A percentile compares a stretch with the other conserved stretches of the same genome.
These are phyloP conservation scores for Podocnemis expansa DNA, from an alignment of 2,113 vertebrate species.

Conservation along the genomic window DNA sequence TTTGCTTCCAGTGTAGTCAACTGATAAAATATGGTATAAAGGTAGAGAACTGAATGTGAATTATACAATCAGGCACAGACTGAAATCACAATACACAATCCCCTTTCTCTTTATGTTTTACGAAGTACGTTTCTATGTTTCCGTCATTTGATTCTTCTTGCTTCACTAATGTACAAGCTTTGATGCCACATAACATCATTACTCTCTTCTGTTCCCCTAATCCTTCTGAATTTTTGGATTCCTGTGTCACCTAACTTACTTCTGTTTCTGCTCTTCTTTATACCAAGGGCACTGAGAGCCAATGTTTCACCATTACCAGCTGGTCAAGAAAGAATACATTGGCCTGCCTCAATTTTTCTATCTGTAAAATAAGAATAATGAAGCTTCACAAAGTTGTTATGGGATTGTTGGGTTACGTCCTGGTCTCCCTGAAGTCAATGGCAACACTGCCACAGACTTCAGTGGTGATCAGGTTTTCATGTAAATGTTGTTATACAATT, in stretches of 20 bases:
- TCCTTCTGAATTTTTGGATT: background rate
- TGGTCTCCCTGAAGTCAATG: background rate
- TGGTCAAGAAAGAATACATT: background rate
- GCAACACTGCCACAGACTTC: background rate
- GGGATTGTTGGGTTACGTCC: background rate
- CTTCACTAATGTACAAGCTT: background rate
- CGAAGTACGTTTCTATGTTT: background rate
- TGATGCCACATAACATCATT: background rate
- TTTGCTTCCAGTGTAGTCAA: background rate
- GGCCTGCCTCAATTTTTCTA: background rate
- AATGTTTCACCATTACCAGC: accelerated
- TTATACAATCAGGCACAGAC: background rate
- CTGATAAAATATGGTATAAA: background rate
- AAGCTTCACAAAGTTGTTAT: background rate
- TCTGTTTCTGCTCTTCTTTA: background rate
- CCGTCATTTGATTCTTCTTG: accelerated
- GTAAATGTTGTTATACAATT: background rate
- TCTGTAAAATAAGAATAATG: background rate
- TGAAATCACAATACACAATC: background rate
- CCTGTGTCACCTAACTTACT: background rate
- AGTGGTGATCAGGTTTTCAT: background rate
- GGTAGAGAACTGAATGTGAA: background rate
- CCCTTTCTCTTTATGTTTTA: background rate
- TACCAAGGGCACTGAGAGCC: background rate
- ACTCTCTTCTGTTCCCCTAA: background rate